Conservation (phyloP, 2,888 invertebrate species). For the Stenichneumon culpator region DNA sequence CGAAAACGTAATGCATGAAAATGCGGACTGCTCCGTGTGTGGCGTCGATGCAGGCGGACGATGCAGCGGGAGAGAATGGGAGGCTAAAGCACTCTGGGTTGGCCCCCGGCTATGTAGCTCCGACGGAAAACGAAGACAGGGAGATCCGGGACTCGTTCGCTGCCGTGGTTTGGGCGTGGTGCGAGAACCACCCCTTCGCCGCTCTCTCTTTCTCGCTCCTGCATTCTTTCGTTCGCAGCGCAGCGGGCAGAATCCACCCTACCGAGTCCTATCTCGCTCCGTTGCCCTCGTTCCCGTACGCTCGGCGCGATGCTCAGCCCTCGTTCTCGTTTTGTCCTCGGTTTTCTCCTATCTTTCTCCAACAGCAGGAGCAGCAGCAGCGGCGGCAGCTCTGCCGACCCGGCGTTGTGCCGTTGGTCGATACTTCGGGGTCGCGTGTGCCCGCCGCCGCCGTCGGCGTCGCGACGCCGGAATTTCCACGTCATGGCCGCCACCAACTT, state of each 20-base stretch:
- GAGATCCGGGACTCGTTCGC: slow-evolving; percentile 77
- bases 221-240: slow-evolving; percentile 46
- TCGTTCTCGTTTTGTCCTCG: slow-evolving; percentile 68
- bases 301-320: slow-evolving; percentile 58
- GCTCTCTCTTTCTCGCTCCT: slow-evolving; percentile 49
- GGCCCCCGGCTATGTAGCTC: slow-evolving; percentile 52
- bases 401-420: slow-evolving; percentile 80
- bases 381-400: slow-evolving; percentile 52
- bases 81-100: slow-evolving; percentile 36
- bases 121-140: slow-evolving; percentile 68
- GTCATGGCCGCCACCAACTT: slow-evolving; percentile 80
- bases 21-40: slow-evolving; percentile 71
- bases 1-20: slow-evolving; percentile 83
- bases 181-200: slow-evolving; percentile 68
- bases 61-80: slow-evolving; percentile 67
- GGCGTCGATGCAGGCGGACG: slow-evolving; percentile 30
- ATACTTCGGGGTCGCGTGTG: slow-evolving; percentile 80
- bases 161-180: slow-evolving; percentile 84
- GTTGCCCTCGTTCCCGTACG: slow-evolving; percentile 58
- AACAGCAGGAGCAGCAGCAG: background rate
- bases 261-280: slow-evolving; percentile 52
- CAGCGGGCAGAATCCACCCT: slow-evolving; percentile 45
- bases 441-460: slow-evolving; percentile 80
- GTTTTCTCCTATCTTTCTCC: slow-evolving; percentile 39
- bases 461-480: slow-evolving; percentile 83